A percentile compares a stretch with the other conserved stretches of the same genome.
phyloP scores from a whole-genome alignment of 1,140 invertebrate genomes.

The Drosophila carrolli region DNA sequence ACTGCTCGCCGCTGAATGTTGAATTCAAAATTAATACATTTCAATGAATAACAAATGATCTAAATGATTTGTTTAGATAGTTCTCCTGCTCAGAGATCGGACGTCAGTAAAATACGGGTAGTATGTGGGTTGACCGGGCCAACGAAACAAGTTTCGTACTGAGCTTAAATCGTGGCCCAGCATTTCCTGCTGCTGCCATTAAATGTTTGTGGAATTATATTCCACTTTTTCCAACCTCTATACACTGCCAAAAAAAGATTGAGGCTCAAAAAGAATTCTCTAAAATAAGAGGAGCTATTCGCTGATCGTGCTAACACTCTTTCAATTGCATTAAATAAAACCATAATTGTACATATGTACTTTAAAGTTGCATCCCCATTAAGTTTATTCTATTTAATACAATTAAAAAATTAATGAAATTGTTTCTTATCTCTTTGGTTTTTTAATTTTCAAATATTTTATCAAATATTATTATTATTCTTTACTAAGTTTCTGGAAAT shows the following conservation, averaged over 20 bases:
- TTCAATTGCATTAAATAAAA: too few species aligned
- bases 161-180: slow-evolving; percentile 47
- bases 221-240: slow-evolving; percentile 26
- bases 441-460: too few species aligned
- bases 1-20: slow-evolving; percentile 30
- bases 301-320: too few species aligned
- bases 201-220: slow-evolving; percentile 23
- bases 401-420: too few species aligned
- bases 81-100: slow-evolving; percentile 29
- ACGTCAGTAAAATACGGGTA: slow-evolving; percentile 34
- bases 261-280: too few species aligned
- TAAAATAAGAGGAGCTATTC: too few species aligned
- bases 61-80: slow-evolving; percentile 72
- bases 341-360: too few species aligned
- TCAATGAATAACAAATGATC: slow-evolving; percentile 79
- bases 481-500: too few species aligned
- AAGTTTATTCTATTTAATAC: too few species aligned
- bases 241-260: slow-evolving; percentile 11
- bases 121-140: slow-evolving; percentile 33
- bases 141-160: slow-evolving; percentile 39
- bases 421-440: too few species aligned
- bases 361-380: too few species aligned
- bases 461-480: too few species aligned
- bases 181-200: slow-evolving; percentile 53
- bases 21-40: slow-evolving; percentile 58